Evolutionary conservation across 2,888 invertebrate genomes (phyloP).

Genomic region (Vesta saturnalis): DNA sequence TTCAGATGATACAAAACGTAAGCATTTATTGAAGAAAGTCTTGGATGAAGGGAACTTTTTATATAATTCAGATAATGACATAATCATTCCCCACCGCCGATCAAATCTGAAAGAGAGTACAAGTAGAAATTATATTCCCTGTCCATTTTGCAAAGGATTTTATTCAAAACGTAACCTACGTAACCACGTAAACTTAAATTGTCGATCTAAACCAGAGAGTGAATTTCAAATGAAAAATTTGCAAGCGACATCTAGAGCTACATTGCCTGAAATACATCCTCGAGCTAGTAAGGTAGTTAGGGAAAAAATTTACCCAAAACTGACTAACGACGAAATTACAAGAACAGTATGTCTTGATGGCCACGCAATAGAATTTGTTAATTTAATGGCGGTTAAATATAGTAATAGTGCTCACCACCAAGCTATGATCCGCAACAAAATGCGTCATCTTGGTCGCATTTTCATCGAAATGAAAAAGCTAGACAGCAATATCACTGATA

Average conservation of each 20-base stretch:
- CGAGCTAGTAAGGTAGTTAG: neutral
- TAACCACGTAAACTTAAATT: neutral
- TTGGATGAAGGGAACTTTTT: neutral
- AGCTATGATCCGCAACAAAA: neutral
- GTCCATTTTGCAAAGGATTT: conserved; percentile 1
- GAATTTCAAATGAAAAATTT: too few species aligned
- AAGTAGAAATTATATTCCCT: neutral
- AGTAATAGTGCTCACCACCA: conserved; percentile 1
- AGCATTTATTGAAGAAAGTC: neutral
- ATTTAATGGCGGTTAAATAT: conserved; percentile 8
- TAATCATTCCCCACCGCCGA: neutral
- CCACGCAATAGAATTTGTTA: neutral
- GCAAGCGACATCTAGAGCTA: too few species aligned
- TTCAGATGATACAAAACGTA: neutral
- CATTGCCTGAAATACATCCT: conserved; percentile 3
- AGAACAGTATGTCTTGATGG: neutral
- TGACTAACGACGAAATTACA: neutral
- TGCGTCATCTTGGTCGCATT: neutral
- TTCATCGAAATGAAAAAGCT: neutral
- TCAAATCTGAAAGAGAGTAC: neutral
- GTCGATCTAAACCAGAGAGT: neutral
- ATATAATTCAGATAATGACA: neutral
- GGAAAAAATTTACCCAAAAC: conserved; percentile 10
- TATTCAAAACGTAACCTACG: neutral
- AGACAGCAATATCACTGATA: neutral